Conservation (phyloP, 1,140 invertebrate species). For the Saccostrea glomerata region DNA sequence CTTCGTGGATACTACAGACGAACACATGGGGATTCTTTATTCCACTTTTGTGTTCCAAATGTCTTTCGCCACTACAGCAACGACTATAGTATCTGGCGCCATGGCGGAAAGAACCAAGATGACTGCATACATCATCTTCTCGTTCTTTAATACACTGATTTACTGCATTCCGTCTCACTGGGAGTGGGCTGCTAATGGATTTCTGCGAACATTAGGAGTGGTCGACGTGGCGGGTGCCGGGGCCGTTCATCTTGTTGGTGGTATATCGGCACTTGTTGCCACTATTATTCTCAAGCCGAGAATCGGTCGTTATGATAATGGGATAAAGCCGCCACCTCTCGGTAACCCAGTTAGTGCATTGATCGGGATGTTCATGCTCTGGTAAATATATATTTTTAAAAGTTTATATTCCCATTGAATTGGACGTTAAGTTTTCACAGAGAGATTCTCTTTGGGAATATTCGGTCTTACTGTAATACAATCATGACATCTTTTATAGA, state of each 20-base stretch:
- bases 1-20: slow-evolving; percentile 78
- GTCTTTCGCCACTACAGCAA: slow-evolving; percentile 75
- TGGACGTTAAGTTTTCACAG: no score
- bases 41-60: slow-evolving; percentile 73
- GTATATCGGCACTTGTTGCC: slow-evolving; percentile 88
- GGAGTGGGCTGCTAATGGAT: slow-evolving; percentile 80
- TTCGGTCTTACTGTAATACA: no score
- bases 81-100: slow-evolving; percentile 81
- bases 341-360: slow-evolving; percentile 94
- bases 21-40: slow-evolving; percentile 75
- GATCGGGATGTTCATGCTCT: slow-evolving; percentile 94
- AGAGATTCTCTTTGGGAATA: no score
- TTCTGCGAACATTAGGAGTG: slow-evolving; percentile 62
- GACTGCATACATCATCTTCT: slow-evolving; percentile 81
- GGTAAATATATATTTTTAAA: slow-evolving; percentile 80
- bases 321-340: slow-evolving; percentile 87
- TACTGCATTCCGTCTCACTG: slow-evolving; percentile 97
- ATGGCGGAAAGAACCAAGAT: slow-evolving; percentile 83
- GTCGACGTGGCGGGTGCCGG: slow-evolving; percentile 86
- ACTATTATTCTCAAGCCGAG: slow-evolving; percentile 94
- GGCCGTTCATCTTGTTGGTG: slow-evolving; percentile 93
- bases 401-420: no score
- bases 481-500: no score
- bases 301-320: slow-evolving; percentile 88
- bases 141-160: slow-evolving; percentile 83